phyloP scores from a whole-genome alignment of 53 echinoderm and acorn worm species.

The Henricia sp. region DNA sequence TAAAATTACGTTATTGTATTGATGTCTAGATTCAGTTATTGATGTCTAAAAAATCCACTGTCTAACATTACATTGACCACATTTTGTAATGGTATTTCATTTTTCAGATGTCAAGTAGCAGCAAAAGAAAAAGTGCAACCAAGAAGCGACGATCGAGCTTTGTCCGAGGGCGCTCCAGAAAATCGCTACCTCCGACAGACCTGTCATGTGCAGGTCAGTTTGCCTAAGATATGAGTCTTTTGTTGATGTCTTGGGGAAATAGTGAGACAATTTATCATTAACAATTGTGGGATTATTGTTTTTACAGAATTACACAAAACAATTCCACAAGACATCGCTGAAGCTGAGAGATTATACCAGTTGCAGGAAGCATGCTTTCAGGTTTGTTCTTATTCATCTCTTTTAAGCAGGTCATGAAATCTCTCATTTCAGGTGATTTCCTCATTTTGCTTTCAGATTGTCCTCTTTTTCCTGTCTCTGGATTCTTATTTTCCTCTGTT shows the following conservation, averaged over 20 bases:
- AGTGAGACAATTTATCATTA: background rate
- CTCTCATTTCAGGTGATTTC: too few relatives aligned
- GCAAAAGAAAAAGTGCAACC: slow-evolving; percentile 48
- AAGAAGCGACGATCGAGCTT: slow-evolving; percentile 85
- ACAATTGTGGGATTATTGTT: background rate
- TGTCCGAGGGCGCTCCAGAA: slow-evolving; percentile 69
- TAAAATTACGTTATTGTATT: too few relatives aligned
- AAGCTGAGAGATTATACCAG: slow-evolving; percentile 67
- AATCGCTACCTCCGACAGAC: slow-evolving; percentile 71
- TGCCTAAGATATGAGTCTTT: background rate
- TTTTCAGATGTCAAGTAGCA: slow-evolving; percentile 42
- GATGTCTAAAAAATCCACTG: too few relatives aligned
- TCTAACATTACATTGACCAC: too few relatives aligned
- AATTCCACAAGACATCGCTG: slow-evolving; percentile 63
- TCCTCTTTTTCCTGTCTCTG: too few relatives aligned
- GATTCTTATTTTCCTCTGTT: too few relatives aligned
- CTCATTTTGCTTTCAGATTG: too few relatives aligned
- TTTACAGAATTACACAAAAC: slow-evolving; percentile 70
- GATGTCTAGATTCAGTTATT: too few relatives aligned
- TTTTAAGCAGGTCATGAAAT: too few relatives aligned
- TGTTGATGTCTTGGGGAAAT: background rate
- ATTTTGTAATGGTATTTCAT: too few relatives aligned
- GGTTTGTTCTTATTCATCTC: slow-evolving; percentile 19
- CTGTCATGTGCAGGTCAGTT: slow-evolving; percentile 70
- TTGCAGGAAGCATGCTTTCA: slow-evolving; percentile 72